Conservation (phyloP, 2,888 invertebrate species). For the Caenorhabditis angaria region DNA sequence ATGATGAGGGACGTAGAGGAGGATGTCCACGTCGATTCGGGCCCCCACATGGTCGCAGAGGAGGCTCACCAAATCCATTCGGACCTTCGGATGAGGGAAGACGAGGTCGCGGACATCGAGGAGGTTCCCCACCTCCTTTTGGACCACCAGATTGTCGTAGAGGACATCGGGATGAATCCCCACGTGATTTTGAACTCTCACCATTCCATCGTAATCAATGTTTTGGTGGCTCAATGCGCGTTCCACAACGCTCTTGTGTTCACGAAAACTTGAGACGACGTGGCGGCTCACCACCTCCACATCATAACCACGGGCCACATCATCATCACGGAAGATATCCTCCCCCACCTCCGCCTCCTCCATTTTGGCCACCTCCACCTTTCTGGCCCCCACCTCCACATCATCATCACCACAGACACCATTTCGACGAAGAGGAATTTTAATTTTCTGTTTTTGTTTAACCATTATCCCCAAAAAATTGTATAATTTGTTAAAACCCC, state of each 20-base stretch:
- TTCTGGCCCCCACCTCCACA: background rate
- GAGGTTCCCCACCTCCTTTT: too few relatives aligned
- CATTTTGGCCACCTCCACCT: too few relatives aligned
- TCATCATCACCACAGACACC: background rate
- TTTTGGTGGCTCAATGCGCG: too few relatives aligned
- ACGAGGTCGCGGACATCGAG: background rate
- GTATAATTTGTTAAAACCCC: background rate
- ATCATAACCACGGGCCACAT: background rate
- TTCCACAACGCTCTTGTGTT: too few relatives aligned
- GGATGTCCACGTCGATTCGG: background rate
- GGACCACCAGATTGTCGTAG: background rate
- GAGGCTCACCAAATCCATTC: background rate
- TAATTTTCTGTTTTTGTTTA: background rate
- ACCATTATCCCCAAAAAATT: too few relatives aligned
- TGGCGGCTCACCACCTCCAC: constrained; percentile 1
- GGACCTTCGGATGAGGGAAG: background rate
- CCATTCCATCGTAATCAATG: too few relatives aligned
- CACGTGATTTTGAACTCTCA: too few relatives aligned
- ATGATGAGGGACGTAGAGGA: background rate
- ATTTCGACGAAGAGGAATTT: too few relatives aligned
- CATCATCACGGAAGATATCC: background rate
- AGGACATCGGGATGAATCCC: background rate
- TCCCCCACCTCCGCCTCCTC: background rate
- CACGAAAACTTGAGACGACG: too few relatives aligned
- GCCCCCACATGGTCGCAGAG: background rate